A percentile compares a stretch with the other conserved stretches of the same genome.
Conservation (phyloP, 2,888 invertebrate species). For the Clostera curtula region DNA sequence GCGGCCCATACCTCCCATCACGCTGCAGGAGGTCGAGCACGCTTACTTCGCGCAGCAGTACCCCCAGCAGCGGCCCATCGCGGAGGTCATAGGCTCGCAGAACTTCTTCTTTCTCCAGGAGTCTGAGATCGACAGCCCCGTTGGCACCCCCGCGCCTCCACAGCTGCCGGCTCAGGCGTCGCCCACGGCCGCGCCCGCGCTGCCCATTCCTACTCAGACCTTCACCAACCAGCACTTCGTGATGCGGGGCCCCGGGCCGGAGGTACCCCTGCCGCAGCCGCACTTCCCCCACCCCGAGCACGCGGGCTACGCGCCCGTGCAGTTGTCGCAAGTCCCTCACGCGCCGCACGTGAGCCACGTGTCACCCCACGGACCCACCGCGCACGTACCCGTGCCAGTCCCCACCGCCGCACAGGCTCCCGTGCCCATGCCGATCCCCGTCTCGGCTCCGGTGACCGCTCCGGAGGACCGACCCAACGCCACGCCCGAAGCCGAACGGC, state of each 20-base stretch:
- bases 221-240: slow-evolving; percentile 89
- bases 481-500: slow-evolving; percentile 35
- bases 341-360: no score
- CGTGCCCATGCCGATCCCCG: slow-evolving; percentile 14
- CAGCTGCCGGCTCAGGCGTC: slow-evolving; percentile 56
- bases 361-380: slow-evolving; percentile 64
- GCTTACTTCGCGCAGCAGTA: slow-evolving; percentile 77
- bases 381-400: slow-evolving; percentile 33
- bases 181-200: slow-evolving; percentile 46
- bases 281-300: slow-evolving; percentile 59
- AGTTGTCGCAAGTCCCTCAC: slow-evolving; percentile 71
- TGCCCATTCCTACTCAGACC: slow-evolving; percentile 84
- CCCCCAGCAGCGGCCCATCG: slow-evolving; percentile 77
- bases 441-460: slow-evolving; percentile 14
- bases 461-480: slow-evolving; percentile 27
- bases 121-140: slow-evolving; percentile 89
- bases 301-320: slow-evolving; percentile 33
- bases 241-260: slow-evolving; percentile 61
- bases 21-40: slow-evolving; percentile 77
- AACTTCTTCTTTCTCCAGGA: slow-evolving; percentile 92
- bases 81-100: slow-evolving; percentile 84
- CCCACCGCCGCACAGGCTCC: slow-evolving; percentile 14
- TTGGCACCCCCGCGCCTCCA: slow-evolving; percentile 69
- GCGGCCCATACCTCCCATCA: slow-evolving; percentile 72
- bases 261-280: slow-evolving; percentile 72